phyloP scores from a whole-genome alignment of 2,888 invertebrate species.

The Nemotelus pantherinus region DNA sequence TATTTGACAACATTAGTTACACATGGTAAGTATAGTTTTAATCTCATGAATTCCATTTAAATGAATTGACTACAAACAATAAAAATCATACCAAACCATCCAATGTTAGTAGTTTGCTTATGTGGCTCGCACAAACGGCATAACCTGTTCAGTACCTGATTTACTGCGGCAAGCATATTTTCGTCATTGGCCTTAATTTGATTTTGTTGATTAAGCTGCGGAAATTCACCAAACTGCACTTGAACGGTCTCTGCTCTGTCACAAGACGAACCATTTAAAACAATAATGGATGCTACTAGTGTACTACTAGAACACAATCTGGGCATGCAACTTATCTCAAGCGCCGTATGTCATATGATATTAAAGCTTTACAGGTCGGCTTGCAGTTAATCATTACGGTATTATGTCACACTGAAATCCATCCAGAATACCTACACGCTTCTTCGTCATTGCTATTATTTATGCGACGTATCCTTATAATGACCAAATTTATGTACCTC shows the following conservation, averaged over 20 bases:
- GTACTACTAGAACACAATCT: slow-evolving; percentile 13
- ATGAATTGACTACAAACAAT: no score
- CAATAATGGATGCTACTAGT: slow-evolving; percentile 14
- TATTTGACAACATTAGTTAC: slow-evolving; percentile 64
- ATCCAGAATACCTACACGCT: slow-evolving; percentile 23
- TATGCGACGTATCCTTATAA: slow-evolving; percentile 37
- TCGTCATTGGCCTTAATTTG: slow-evolving; percentile 49
- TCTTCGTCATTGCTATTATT: slow-evolving; percentile 33
- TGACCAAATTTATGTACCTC: slow-evolving; percentile 16
- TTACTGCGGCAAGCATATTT: slow-evolving; percentile 12
- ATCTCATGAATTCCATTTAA: no score
- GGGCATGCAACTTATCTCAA: background rate
- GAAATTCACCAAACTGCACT: slow-evolving; percentile 40
- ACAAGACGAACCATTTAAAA: slow-evolving; percentile 27
- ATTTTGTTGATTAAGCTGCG: slow-evolving; percentile 50
- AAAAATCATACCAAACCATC: no score
- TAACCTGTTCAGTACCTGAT: slow-evolving; percentile 9
- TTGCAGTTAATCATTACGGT: slow-evolving; percentile 2
- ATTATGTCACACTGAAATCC: slow-evolving; percentile 16
- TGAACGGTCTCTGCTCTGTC: background rate
- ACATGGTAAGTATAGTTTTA: slow-evolving; percentile 61
- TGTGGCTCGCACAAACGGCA: background rate
- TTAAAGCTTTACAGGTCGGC: background rate
- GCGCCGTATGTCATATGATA: background rate
- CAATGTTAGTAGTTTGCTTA: no score